Conservation (phyloP, 2,797 vertebrate genomes). For the Aphelocoma californica region DNA sequence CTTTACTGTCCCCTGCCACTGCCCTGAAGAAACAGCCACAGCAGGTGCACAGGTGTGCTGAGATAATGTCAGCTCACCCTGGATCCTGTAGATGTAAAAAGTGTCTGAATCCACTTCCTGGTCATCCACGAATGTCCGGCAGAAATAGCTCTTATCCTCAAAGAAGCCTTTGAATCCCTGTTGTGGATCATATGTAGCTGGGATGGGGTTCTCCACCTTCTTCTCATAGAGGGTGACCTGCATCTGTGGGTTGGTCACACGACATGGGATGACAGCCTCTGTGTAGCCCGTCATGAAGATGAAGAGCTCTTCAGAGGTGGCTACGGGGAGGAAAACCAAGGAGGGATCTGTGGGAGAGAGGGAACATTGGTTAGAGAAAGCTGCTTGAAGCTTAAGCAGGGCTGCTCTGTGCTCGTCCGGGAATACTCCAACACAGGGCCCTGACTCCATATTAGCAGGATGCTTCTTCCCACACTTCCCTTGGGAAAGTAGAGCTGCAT, state of each 20-base stretch:
- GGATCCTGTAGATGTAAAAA: conserved; percentile 84
- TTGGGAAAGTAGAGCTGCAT: neutral
- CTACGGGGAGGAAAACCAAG: conserved; percentile 83
- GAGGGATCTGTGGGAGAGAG: conserved; percentile 77
- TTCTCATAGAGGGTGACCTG: conserved; percentile 86
- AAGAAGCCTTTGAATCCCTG: conserved; percentile 86
- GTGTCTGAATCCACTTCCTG: conserved; percentile 81
- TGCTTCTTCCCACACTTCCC: neutral
- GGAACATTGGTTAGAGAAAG: neutral
- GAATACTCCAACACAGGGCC: neutral
- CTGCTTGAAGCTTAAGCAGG: neutral
- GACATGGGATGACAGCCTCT: conserved; percentile 85
- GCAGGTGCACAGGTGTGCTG: neutral
- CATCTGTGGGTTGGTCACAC: conserved; percentile 87
- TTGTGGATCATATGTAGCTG: conserved; percentile 78
- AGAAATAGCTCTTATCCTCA: conserved; percentile 88
- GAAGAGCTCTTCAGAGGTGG: conserved; percentile 69
- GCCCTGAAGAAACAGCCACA: neutral
- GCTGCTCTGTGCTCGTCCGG: neutral
- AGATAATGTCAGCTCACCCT: conserved; percentile 72
- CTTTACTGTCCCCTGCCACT: neutral
- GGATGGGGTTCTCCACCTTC: conserved; percentile 74
- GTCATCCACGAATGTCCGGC: conserved; percentile 82
- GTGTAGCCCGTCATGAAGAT: conserved; percentile 84
- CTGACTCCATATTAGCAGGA: neutral